Evolutionary conservation across 2,888 invertebrate species (phyloP), one percentile per base, ranked within the genome.

Genomic region (Dicycla oo): DNA sequence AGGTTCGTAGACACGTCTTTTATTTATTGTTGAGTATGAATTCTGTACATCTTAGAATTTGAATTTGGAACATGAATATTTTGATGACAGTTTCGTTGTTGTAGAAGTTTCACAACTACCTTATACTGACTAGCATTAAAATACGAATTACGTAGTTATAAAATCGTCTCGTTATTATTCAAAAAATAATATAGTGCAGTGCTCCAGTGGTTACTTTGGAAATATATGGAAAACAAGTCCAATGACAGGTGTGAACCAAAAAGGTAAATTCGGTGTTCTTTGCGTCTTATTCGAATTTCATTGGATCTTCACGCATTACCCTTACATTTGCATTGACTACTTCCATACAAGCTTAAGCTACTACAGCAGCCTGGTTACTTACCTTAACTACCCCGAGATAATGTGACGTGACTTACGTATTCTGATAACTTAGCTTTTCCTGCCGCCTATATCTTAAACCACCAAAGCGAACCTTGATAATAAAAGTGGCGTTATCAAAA

Each of bases 41-140:
- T 68, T 47, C 11, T 30, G 34, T 53, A 49, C 7, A 34, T 38
- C 0, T 20, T 30, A 3, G n/a, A 38, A 60, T 78, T 78, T 61
- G 57, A 78, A 80, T 69, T 65, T 80, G n/a, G 76, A 78, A 80
- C 11, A 38, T 15, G 49, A 20, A 56, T 11, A 34, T 26, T 43
- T 38, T 2, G 2, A 26, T 56, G 49, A 51, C 23, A 34, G 40
- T 30, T 71, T n/a, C 23, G 3, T 23, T 20, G 13, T 49, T 34
- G 8, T 20, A 13, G 43, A 38, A 34, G n/a, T 78, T 79, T 73
- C 5, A 51, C 3, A 63, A 58, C 26, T 75, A 75, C 73, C 73
- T 40, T 63, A 73, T 53, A 0, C 7, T 45, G 5, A 4, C 26
- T 30, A 15, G 10, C 5, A 20, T 34, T 3, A 58, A 58, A 57